Conservation (phyloP, 2,888 invertebrate genomes). For the Cacoxenus indagator region DNA sequence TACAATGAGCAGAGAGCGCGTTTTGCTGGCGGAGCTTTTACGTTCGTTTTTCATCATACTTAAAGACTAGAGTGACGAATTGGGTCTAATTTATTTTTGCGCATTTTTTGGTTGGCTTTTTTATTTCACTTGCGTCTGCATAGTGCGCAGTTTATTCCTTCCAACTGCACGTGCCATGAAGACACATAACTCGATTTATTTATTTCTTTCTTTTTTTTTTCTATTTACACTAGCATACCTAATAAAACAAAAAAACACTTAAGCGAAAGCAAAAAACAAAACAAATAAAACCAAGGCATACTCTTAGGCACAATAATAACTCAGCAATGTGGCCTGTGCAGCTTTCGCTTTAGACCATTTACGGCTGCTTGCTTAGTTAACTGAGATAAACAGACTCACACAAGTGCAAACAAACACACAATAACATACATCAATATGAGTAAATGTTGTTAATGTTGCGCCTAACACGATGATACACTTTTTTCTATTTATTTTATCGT, state of each 20-base stretch:
- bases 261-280: background rate
- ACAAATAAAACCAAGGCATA: too few species aligned
- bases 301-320: background rate
- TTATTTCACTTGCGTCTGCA: constrained; percentile 34
- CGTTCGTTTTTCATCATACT: constrained; percentile 26
- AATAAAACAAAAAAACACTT: too few species aligned
- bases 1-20: background rate
- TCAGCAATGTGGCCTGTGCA: background rate
- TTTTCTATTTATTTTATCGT: background rate
- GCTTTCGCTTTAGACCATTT: background rate
- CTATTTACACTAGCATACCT: background rate
- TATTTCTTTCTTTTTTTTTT: background rate
- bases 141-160: constrained; percentile 53
- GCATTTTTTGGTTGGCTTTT: constrained; percentile 7
- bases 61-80: constrained; percentile 53
- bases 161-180: constrained; percentile 33
- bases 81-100: constrained; percentile 49
- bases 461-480: too few species aligned
- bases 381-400: background rate
- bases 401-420: background rate
- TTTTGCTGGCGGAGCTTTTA: too few species aligned
- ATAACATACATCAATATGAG: background rate
- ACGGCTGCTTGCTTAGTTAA: background rate
- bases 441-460: background rate
- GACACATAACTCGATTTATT: too few species aligned